Conservation (phyloP, 1,140 invertebrate species). For the Neelides sp. region DNA sequence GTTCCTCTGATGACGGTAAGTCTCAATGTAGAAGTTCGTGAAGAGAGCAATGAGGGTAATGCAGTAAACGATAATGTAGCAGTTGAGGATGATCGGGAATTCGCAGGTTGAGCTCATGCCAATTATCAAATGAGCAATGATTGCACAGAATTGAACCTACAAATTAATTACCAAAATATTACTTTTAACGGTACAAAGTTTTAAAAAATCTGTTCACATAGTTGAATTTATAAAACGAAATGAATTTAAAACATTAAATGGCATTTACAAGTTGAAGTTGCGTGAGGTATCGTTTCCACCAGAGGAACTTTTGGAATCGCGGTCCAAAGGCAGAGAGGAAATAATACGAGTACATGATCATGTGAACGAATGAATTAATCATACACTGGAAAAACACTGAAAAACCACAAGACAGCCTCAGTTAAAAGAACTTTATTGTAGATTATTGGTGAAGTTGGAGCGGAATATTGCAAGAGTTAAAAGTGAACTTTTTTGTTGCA, state of each 20-base stretch:
- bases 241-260: background rate
- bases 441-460: too few relatives aligned
- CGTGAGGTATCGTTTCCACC: constrained; percentile 49
- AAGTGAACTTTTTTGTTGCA: too few relatives aligned
- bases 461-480: too few relatives aligned
- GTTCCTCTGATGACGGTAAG: constrained; percentile 31
- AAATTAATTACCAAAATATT: constrained; percentile 6
- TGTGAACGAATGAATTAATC: constrained; percentile 44
- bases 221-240: background rate
- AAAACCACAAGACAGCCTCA: constrained; percentile 16
- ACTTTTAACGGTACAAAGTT: background rate
- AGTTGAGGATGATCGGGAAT: constrained; percentile 35
- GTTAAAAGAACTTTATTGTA: too few relatives aligned
- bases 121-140: constrained; percentile 29
- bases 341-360: constrained; percentile 47
- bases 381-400: constrained; percentile 36
- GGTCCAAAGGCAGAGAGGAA: constrained; percentile 44
- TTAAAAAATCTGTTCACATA: background rate
- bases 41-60: constrained; percentile 38
- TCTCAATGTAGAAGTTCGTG: constrained; percentile 40
- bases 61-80: constrained; percentile 35
- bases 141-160: constrained; percentile 32
- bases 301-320: constrained; percentile 41
- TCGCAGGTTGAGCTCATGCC: constrained; percentile 35
- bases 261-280: constrained; percentile 40